These are phyloP conservation scores for Microtus agrestis DNA, from an alignment of 2,797 vertebrate genomes.

Conservation along the genomic window DNA sequence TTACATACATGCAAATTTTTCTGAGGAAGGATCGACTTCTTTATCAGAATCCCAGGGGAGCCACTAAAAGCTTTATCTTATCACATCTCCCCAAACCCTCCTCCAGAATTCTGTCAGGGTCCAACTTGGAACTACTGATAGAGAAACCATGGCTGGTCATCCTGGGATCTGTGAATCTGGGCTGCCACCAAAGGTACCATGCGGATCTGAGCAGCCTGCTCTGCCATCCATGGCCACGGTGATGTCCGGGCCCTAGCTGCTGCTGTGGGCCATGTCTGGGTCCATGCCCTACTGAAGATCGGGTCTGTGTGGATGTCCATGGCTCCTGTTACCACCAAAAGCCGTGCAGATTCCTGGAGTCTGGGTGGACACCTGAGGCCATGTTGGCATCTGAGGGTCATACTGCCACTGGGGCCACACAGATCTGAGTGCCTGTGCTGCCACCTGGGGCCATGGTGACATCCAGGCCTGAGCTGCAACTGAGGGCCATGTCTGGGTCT, in stretches of 20 bases:
- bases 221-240: neutral
- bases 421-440: neutral
- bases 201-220: neutral
- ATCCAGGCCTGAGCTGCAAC: neutral
- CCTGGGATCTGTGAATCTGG: neutral
- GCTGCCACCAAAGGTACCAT: neutral
- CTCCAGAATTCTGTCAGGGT: neutral
- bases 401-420: neutral
- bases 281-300: neutral
- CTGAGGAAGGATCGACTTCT: constrained; percentile 7
- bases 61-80: neutral
- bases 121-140: neutral
- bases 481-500: neutral
- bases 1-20: neutral
- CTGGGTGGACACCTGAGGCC: neutral
- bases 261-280: neutral
- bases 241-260: neutral
- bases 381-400: neutral
- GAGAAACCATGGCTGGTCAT: neutral
- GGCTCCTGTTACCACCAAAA: neutral
- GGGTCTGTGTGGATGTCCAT: neutral
- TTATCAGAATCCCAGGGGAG: neutral
- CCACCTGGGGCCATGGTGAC: neutral
- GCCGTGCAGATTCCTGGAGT: neutral
- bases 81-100: neutral